These are phyloP conservation scores for Cheilinus undulatus DNA, from an alignment of 2,113 vertebrate species.

Conservation along the genomic window DNA sequence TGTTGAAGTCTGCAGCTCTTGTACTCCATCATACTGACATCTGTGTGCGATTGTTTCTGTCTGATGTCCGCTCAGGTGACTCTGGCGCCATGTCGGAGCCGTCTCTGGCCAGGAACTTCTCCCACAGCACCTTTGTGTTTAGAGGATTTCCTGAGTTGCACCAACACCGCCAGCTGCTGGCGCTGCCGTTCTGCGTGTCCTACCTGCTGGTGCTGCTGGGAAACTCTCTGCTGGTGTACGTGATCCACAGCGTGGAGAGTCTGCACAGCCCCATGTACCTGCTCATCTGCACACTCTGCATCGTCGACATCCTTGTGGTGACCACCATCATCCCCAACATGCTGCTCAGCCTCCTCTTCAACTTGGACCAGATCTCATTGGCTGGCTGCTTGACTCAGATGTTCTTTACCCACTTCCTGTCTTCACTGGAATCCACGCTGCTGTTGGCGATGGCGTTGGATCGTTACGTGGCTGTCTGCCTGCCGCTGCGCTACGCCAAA, in stretches of 20 bases:
- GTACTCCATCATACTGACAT: no score
- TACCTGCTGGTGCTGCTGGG: conserved; percentile 72
- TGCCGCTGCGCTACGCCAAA: conserved; percentile 77
- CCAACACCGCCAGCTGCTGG: conserved; percentile 65
- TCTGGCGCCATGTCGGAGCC: conserved; percentile 21
- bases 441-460: conserved; percentile 84
- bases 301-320: conserved; percentile 72
- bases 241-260: conserved; percentile 55
- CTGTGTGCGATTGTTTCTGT: no score
- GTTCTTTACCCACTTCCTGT: conserved; percentile 86
- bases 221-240: conserved; percentile 71
- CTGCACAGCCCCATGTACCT: conserved; percentile 85
- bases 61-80: conserved; percentile 14
- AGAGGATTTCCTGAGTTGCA: conserved; percentile 74
- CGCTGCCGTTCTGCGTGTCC: conserved; percentile 58
- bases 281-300: conserved; percentile 81
- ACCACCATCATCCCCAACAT: conserved; percentile 77
- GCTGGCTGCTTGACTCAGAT: conserved; percentile 84
- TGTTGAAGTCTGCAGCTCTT: no score
- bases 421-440: conserved; percentile 81
- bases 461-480: conserved; percentile 84
- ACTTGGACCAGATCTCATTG: conserved; percentile 73
- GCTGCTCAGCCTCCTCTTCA: conserved; percentile 75
- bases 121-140: conserved; percentile 76
- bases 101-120: conserved; percentile 57